phyloP scores from a whole-genome alignment of 1,140 invertebrate genomes.

The Leptinotarsa texana region DNA sequence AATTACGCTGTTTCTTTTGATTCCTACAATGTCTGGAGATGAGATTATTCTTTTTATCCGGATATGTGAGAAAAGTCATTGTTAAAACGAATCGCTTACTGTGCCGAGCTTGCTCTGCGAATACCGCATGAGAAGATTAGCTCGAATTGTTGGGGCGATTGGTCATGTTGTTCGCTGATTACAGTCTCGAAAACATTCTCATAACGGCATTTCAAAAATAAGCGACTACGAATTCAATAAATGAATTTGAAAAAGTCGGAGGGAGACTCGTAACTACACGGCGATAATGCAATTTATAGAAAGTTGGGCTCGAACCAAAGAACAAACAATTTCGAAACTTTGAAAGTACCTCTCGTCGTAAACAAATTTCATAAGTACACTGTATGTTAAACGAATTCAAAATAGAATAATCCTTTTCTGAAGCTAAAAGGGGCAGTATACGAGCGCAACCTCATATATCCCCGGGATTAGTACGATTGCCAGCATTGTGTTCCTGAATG shows the following conservation, averaged over 20 bases:
- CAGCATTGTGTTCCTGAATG: conserved; percentile 1
- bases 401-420: not conserved
- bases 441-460: not conserved
- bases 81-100: too few relatives aligned
- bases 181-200: too few relatives aligned
- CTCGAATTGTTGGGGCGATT: too few relatives aligned
- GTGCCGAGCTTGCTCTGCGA: too few relatives aligned
- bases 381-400: conserved; percentile 8
- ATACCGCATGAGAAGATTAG: too few relatives aligned
- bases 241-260: not conserved
- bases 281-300: not conserved
- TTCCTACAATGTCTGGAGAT: too few relatives aligned
- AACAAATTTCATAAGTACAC: not conserved
- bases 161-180: too few relatives aligned
- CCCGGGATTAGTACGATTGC: conserved; percentile 4
- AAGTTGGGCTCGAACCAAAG: not conserved
- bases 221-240: not conserved
- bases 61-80: too few relatives aligned
- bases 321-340: not conserved
- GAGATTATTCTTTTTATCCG: too few relatives aligned
- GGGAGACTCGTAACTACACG: not conserved
- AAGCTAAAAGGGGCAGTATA: not conserved
- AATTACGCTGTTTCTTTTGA: too few relatives aligned
- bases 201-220: too few relatives aligned
- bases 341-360: not conserved